These are phyloP conservation scores for Phyllostomus discolor DNA, from an alignment of 2,113 vertebrate species.

Conservation along the genomic window DNA sequence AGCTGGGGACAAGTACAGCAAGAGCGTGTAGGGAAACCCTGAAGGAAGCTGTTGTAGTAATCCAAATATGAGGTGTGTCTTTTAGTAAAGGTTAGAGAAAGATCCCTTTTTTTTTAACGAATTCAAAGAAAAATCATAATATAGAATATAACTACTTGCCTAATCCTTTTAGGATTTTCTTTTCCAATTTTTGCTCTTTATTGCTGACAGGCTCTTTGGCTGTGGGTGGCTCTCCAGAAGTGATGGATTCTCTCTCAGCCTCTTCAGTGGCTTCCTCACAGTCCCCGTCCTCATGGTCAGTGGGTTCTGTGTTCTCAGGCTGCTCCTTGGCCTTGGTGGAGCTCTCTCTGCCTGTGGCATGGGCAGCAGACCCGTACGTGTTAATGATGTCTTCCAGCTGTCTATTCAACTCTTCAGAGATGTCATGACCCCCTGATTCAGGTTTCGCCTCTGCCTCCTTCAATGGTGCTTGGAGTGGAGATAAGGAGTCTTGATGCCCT, in stretches of 20 bases:
- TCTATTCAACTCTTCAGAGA: constrained; percentile 85
- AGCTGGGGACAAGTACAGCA: not conserved
- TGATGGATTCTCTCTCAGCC: constrained; percentile 72
- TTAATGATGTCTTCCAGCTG: constrained; percentile 93
- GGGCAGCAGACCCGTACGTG: constrained; percentile 80
- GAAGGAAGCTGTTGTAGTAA: not conserved
- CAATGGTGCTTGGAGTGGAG: not conserved
- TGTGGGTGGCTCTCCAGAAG: constrained; percentile 71
- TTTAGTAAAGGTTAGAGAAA: not conserved
- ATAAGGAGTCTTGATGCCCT: constrained; percentile 52
- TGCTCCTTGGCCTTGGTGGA: not conserved
- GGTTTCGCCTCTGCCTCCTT: not conserved
- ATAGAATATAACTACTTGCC: constrained; percentile 77
- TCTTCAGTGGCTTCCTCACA: constrained; percentile 79
- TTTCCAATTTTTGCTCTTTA: constrained; percentile 94
- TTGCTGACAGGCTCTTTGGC: constrained; percentile 79
- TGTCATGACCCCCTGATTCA: constrained; percentile 52
- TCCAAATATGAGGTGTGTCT: not conserved
- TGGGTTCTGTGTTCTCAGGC: constrained; percentile 74
- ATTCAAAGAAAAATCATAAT: not conserved
- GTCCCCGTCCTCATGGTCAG: constrained; percentile 74
- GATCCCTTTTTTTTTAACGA: not conserved
- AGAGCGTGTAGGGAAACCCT: not conserved
- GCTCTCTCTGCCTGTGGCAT: constrained; percentile 72
- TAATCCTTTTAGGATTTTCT: constrained; percentile 94